phyloP scores from a whole-genome alignment of 2,797 vertebrate species.

The Sebastes diploproa region DNA sequence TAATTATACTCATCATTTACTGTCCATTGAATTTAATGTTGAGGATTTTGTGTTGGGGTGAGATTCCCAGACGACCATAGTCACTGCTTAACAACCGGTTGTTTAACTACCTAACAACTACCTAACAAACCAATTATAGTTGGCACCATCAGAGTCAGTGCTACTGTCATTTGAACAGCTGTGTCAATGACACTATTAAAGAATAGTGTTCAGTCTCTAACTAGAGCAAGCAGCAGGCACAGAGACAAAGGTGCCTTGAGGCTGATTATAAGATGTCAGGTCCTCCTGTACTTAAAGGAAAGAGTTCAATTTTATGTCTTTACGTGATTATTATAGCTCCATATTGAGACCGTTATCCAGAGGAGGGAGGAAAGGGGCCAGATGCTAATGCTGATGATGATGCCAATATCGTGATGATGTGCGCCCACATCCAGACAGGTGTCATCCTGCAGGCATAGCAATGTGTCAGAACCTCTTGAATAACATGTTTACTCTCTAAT shows the following conservation, averaged over 20 bases:
- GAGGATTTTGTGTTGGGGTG: not conserved
- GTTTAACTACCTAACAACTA: constrained; percentile 1
- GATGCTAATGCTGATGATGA: constrained; percentile 11
- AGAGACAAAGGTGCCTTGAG: constrained; percentile 23
- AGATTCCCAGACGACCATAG: not conserved
- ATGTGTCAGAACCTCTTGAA: constrained; percentile 2
- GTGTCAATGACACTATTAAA: constrained; percentile 42
- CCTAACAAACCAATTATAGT: constrained; percentile 25
- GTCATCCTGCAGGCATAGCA: constrained; percentile 8
- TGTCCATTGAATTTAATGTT: not conserved
- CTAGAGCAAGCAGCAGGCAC: constrained; percentile 11
- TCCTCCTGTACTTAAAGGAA: constrained; percentile 26
- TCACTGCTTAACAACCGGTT: constrained; percentile 11
- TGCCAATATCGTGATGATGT: not conserved
- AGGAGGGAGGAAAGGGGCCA: not conserved
- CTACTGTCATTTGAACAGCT: constrained; percentile 28
- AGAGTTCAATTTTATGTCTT: constrained; percentile 22
- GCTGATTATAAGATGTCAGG: constrained; percentile 33
- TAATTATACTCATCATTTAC: constrained; percentile 1
- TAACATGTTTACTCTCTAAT: not conserved
- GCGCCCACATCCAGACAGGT: constrained; percentile 6
- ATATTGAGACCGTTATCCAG: constrained; percentile 9
- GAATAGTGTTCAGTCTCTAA: constrained; percentile 23
- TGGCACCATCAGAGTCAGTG: constrained; percentile 11
- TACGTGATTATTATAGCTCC: constrained; percentile 28